Evolutionary conservation across 2,888 invertebrate genomes (phyloP).

Genomic region (Apomyelois bistriatella): DNA sequence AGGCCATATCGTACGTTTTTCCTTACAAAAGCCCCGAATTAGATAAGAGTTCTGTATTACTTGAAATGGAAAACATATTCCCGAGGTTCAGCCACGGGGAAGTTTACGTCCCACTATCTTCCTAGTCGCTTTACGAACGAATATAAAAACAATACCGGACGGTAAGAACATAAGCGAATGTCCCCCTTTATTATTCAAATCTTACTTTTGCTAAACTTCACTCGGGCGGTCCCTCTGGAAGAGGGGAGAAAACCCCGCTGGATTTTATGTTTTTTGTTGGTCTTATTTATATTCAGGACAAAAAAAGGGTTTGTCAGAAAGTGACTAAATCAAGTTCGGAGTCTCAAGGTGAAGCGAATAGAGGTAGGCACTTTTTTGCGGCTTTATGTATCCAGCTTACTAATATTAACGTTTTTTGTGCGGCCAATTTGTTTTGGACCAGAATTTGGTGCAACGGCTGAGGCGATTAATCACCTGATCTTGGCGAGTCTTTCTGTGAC

Average conservation of each 20-base stretch:
- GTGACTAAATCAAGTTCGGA: conserved; percentile 73
- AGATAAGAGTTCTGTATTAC: conserved; percentile 24
- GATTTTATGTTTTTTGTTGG: conserved; percentile 61
- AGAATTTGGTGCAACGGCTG: conserved; percentile 46
- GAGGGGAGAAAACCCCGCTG: conserved; percentile 53
- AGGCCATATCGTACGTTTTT: conserved; percentile 42
- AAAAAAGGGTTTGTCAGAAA: conserved; percentile 77
- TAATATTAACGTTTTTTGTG: conserved; percentile 42
- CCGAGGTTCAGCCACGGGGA: conserved; percentile 32
- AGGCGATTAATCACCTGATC: conserved; percentile 42
- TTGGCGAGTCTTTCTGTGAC: conserved; percentile 32
- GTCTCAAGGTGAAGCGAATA: conserved; percentile 64
- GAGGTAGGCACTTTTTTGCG: conserved; percentile 57
- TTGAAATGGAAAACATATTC: conserved; percentile 41
- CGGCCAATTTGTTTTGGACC: conserved; percentile 29
- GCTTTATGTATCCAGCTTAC: conserved; percentile 46
- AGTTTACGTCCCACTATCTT: conserved; percentile 45
- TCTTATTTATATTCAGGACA: conserved; percentile 76
- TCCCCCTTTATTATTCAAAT: conserved; percentile 68
- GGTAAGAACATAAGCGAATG: conserved; percentile 56
- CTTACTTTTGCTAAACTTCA: conserved; percentile 66
- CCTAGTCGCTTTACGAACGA: conserved; percentile 27
- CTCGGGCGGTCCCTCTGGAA: conserved; percentile 50
- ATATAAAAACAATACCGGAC: conserved; percentile 53
- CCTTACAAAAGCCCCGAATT: conserved; percentile 27